Evolutionary conservation across 2,888 invertebrate genomes (phyloP).

Genomic region (Drosophila ezoana): DNA sequence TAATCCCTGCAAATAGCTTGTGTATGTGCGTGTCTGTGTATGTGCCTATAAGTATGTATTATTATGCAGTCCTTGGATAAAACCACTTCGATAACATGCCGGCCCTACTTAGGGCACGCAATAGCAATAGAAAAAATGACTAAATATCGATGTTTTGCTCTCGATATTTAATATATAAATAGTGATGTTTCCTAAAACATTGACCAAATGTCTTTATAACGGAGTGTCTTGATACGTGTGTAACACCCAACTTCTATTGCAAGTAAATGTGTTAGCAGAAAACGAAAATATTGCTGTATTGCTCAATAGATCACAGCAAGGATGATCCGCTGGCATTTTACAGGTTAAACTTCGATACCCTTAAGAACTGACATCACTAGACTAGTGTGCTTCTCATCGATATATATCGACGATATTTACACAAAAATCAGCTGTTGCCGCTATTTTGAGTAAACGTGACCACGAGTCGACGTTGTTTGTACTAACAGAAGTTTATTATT

Average conservation of each 20-base stretch:
- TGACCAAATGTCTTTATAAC: too few relatives aligned
- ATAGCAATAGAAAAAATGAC: background rate
- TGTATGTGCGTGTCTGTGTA: background rate
- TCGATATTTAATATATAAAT: background rate
- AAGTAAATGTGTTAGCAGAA: too few relatives aligned
- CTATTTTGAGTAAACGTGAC: slow-evolving; percentile 50
- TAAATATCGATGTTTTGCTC: slow-evolving; percentile 27
- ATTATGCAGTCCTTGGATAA: slow-evolving; percentile 13
- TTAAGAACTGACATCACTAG: background rate
- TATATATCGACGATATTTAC: slow-evolving; percentile 7
- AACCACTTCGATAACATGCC: slow-evolving; percentile 31
- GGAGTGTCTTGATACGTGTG: too few relatives aligned
- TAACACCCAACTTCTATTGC: too few relatives aligned
- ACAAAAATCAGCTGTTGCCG: slow-evolving; percentile 33
- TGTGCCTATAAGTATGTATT: slow-evolving; percentile 3
- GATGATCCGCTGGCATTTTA: too few relatives aligned
- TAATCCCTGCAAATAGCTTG: too few relatives aligned
- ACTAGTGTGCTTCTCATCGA: background rate
- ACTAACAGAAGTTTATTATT: slow-evolving; percentile 84
- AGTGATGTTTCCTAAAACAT: too few relatives aligned
- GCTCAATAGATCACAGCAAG: too few relatives aligned
- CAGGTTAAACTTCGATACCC: too few relatives aligned
- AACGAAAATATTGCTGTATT: too few relatives aligned
- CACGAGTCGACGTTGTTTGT: slow-evolving; percentile 24
- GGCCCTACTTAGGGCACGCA: background rate